Percentiles rank a stretch among this genome's conserved stretches.
Conservation (phyloP, 2,888 invertebrate genomes). For the Drosophila mulleri region DNA sequence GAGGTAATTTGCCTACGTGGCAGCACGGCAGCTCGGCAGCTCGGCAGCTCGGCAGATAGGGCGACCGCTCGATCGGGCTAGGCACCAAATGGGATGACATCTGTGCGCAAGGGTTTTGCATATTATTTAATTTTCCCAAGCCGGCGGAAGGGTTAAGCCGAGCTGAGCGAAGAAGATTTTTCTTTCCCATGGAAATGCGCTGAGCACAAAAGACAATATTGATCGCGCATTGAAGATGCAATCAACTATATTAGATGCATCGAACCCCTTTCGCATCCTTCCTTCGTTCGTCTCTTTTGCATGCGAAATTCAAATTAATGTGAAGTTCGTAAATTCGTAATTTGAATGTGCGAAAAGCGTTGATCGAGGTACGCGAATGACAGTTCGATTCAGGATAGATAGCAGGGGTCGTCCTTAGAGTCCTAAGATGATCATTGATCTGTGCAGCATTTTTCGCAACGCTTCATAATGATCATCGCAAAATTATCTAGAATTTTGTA, state of each 20-base stretch:
- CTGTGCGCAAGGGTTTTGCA: constrained; percentile 66
- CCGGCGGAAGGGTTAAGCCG: constrained; percentile 57
- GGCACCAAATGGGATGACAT: constrained; percentile 77
- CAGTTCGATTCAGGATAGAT: constrained; percentile 25
- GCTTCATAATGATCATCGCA: constrained; percentile 12
- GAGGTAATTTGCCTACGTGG: constrained; percentile 80
- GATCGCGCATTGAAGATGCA: constrained; percentile 82
- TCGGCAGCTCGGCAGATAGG: constrained; percentile 23
- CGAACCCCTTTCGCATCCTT: constrained; percentile 35
- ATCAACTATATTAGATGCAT: constrained; percentile 82
- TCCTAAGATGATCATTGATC: constrained; percentile 27
- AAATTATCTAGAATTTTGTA: constrained; percentile 34
- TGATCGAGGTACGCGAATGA: constrained; percentile 50
- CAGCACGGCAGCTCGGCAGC: not conserved
- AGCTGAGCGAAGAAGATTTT: constrained; percentile 57
- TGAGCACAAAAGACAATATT: constrained; percentile 81
- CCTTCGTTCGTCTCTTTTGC: constrained; percentile 61
- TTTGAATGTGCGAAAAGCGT: constrained; percentile 61
- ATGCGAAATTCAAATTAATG: constrained; percentile 82
- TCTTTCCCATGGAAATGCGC: constrained; percentile 83
- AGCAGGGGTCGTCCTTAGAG: constrained; percentile 11
- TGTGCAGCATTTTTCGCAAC: constrained; percentile 1
- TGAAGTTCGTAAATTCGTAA: constrained; percentile 47
- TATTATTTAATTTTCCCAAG: constrained; percentile 83
- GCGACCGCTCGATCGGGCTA: constrained; percentile 18